phyloP scores from a whole-genome alignment of 1,140 invertebrate species.

The Brachionus koreanus region DNA sequence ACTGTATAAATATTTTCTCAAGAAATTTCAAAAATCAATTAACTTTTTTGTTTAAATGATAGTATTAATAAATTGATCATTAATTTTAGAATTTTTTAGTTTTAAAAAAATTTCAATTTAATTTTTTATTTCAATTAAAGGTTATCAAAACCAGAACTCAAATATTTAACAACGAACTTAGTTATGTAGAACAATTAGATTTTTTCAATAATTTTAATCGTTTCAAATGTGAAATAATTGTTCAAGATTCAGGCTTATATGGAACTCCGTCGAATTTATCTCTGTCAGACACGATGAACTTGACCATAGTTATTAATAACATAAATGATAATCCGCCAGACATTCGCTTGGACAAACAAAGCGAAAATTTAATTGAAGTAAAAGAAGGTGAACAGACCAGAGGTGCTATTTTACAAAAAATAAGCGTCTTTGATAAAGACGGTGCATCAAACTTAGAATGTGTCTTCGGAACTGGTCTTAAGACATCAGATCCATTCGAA shows the following conservation, averaged over 20 bases:
- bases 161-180: conserved; percentile 3
- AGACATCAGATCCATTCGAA: conserved; percentile 25
- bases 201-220: neutral
- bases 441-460: conserved; percentile 8
- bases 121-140: neutral
- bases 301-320: conserved; percentile 13
- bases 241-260: neutral
- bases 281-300: neutral
- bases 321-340: conserved; percentile 41
- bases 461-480: neutral
- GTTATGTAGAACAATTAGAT: neutral
- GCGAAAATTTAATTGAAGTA: conserved; percentile 22
- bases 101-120: too few species aligned
- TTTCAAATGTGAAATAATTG: conserved; percentile 12
- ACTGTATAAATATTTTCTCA: too few species aligned
- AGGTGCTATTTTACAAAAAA: conserved; percentile 24
- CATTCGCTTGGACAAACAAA: conserved; percentile 21
- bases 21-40: too few species aligned
- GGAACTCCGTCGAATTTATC: neutral
- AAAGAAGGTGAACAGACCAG: conserved; percentile 10
- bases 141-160: neutral
- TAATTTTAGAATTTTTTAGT: too few species aligned
- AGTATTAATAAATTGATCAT: too few species aligned
- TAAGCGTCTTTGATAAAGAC: conserved; percentile 39
- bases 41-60: too few species aligned